Evolutionary conservation across 2,888 invertebrate species (phyloP).

Genomic region (Sussaba pulchella): DNA sequence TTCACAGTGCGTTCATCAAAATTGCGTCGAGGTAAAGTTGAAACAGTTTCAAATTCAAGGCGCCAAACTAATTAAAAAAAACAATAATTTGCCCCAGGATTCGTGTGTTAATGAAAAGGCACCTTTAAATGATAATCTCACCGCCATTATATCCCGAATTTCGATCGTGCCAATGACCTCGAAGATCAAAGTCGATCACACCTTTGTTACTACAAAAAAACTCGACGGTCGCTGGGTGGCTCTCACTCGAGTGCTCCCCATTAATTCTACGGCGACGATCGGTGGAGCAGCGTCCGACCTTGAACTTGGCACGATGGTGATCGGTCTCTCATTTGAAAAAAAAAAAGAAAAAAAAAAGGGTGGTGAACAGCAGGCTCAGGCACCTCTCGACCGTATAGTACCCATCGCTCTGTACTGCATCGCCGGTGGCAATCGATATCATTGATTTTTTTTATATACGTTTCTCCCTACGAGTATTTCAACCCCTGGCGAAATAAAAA

Average conservation of each 20-base stretch:
- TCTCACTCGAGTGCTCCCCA: slow-evolving; percentile 59
- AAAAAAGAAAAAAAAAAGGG: no score
- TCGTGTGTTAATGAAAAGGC: no score
- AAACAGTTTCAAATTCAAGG: no score
- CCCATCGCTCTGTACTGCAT: slow-evolving; percentile 21
- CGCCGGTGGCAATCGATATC: slow-evolving; percentile 55
- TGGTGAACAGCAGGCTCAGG: slow-evolving; percentile 42
- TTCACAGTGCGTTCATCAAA: no score
- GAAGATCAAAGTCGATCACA: slow-evolving; percentile 6
- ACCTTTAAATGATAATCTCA: no score
- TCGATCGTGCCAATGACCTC: slow-evolving; percentile 21
- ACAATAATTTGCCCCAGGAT: no score
- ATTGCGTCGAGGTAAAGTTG: no score
- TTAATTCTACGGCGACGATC: slow-evolving; percentile 62
- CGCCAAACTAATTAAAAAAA: no score
- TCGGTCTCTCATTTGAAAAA: slow-evolving; percentile 59
- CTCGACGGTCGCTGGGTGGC: slow-evolving; percentile 24
- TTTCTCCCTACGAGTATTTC: neutral
- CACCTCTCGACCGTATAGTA: neutral
- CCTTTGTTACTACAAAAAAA: slow-evolving; percentile 53
- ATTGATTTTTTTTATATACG: slow-evolving; percentile 52
- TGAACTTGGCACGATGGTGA: slow-evolving; percentile 60
- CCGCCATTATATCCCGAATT: no score
- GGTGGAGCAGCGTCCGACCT: slow-evolving; percentile 61
- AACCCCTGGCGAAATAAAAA: slow-evolving; percentile 3